Percentiles rank a stretch among this genome's conserved stretches.
Evolutionary conservation across 1,140 invertebrate species (phyloP).

Genomic region (Zaprionus vittiger): DNA sequence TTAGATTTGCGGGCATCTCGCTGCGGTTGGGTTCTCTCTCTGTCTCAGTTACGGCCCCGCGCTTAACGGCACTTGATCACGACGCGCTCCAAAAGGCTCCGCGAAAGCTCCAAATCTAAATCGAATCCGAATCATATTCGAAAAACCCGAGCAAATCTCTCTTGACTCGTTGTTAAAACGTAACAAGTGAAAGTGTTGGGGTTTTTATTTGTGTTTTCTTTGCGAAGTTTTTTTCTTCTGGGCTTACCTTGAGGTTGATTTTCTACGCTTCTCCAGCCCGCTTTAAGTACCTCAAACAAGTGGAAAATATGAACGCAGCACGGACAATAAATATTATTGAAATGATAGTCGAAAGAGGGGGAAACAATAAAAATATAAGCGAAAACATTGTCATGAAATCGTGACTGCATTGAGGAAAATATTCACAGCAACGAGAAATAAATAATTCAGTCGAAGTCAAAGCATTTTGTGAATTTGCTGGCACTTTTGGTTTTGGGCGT

Average conservation of each 20-base stretch:
- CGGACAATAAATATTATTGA: slow-evolving; percentile 23
- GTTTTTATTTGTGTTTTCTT: slow-evolving; percentile 46
- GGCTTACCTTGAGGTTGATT: slow-evolving; percentile 31
- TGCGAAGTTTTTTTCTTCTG: slow-evolving; percentile 25
- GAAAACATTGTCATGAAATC: slow-evolving; percentile 67
- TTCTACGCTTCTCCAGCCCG: slow-evolving; percentile 18
- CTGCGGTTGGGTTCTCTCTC: slow-evolving; percentile 35
- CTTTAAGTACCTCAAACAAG: slow-evolving; percentile 43
- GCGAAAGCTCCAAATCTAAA: slow-evolving; percentile 14
- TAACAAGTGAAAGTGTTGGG: slow-evolving; percentile 67
- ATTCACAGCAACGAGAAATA: slow-evolving; percentile 29
- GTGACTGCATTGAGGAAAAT: slow-evolving; percentile 63
- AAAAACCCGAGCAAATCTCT: slow-evolving; percentile 7
- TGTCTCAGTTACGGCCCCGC: slow-evolving; percentile 54
- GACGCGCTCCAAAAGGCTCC: slow-evolving; percentile 50
- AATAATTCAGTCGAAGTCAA: slow-evolving; percentile 14
- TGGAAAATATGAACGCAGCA: slow-evolving; percentile 46
- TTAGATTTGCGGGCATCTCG: slow-evolving; percentile 61
- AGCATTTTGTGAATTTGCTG: slow-evolving; percentile 15
- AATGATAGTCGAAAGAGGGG: slow-evolving; percentile 17
- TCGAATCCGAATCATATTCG: slow-evolving; percentile 32
- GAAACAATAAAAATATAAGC: slow-evolving; percentile 41
- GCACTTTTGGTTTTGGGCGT: slow-evolving; percentile 46
- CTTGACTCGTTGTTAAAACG: slow-evolving; percentile 23
- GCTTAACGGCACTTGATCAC: slow-evolving; percentile 61